Conservation (phyloP, 37 sponge, comb jelly and placozoan genomes). For the Ephydatia muelleri region DNA sequence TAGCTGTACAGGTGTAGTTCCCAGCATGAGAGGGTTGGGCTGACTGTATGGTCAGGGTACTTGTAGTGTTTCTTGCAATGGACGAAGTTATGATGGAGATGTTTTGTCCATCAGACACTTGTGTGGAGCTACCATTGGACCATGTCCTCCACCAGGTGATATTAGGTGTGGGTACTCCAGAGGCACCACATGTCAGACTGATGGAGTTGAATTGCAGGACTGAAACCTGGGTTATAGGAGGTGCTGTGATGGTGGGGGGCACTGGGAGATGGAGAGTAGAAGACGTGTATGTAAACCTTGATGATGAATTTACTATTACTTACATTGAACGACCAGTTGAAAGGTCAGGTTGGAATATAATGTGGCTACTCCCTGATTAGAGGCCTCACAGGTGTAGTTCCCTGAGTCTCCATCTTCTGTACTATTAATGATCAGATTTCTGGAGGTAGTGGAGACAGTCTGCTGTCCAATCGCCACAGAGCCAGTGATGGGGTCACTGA, state of each 20-base stretch:
- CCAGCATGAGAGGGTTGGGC: slow-evolving; percentile 40
- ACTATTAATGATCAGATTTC: slow-evolving; percentile 34
- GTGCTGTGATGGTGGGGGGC: slow-evolving; percentile 24
- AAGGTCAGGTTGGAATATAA: slow-evolving; percentile 6
- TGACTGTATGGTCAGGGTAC: slow-evolving; percentile 17
- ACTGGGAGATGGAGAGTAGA: slow-evolving; percentile 15
- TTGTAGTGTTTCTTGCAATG: slow-evolving; percentile 25
- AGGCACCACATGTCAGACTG: slow-evolving; percentile 25
- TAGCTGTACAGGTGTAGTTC: slow-evolving; percentile 51
- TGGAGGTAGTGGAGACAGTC: slow-evolving; percentile 18
- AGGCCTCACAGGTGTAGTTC: slow-evolving; percentile 39
- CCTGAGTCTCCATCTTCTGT: slow-evolving; percentile 38
- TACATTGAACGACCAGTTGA: slow-evolving; percentile 45
- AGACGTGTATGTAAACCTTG: background rate
- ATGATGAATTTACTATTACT: background rate
- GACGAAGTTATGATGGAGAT: background rate
- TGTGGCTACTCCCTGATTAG: background rate
- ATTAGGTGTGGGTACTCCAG: slow-evolving; percentile 18
- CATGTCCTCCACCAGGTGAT: slow-evolving; percentile 31
- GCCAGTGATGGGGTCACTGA: too few species aligned
- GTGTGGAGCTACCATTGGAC: background rate
- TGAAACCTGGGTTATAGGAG: slow-evolving; percentile 22
- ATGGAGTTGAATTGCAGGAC: background rate
- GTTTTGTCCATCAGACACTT: background rate
- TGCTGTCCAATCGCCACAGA: too few species aligned